A percentile compares a stretch with the other conserved stretches of the same genome.
Conservation (phyloP, 1,140 invertebrate species). For the Bombus superbus region DNA sequence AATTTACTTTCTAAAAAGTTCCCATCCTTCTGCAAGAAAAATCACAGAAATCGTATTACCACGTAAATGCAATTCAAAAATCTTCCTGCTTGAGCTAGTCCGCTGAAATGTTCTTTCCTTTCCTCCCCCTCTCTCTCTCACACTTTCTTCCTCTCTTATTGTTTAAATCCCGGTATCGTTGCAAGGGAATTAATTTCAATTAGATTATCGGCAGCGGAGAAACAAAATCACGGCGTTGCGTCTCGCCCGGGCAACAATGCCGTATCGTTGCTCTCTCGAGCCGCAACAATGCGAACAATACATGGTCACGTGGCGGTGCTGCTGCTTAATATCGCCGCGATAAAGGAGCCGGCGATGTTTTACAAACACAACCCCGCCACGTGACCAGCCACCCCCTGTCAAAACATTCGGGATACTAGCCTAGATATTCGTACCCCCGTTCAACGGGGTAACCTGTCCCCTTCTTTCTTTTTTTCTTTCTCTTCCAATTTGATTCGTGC, state of each 20-base stretch:
- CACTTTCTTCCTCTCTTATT: no score
- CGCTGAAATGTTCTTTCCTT: no score
- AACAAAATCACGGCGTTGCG: constrained; percentile 73
- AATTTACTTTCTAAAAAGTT: no score
- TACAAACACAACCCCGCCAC: constrained; percentile 81
- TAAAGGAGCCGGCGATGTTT: constrained; percentile 80
- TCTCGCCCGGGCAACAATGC: constrained; percentile 69
- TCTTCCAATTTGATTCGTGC: neutral
- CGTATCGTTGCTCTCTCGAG: constrained; percentile 66
- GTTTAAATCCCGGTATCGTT: neutral
- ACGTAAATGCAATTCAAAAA: neutral
- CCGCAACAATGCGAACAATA: constrained; percentile 77
- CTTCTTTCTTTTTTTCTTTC: neutral
- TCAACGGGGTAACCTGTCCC: constrained; percentile 14
- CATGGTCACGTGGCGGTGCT: constrained; percentile 52
- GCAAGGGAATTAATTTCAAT: constrained; percentile 76
- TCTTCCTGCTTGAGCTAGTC: neutral
- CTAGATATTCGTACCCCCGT: neutral
- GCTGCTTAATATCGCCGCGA: constrained; percentile 77
- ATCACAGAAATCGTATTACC: no score
- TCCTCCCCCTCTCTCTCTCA: no score
- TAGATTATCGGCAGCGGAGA: constrained; percentile 72
- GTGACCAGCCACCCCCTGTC: constrained; percentile 77
- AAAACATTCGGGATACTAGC: constrained; percentile 76
- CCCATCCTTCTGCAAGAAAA: no score